Conservation (phyloP, 92 coral and sea anemone genomes). For the Scolanthus callimorphus region DNA sequence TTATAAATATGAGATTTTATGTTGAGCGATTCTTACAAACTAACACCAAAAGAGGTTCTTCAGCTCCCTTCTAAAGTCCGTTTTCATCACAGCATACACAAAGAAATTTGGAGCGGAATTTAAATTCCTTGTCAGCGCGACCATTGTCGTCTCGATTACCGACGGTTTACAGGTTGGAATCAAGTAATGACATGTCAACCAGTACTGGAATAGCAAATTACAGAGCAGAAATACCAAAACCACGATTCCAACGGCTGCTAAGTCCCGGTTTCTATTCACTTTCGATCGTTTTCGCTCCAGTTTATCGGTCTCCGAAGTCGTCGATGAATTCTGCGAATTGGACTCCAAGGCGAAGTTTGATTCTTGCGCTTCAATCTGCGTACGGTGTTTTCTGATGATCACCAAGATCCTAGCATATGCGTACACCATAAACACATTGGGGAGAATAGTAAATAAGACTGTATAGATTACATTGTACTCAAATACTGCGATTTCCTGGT, state of each 20-base stretch:
- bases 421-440: background rate
- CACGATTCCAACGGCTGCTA: background rate
- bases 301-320: background rate
- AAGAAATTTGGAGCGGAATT: conserved; percentile 1
- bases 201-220: conserved; percentile 4
- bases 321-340: background rate
- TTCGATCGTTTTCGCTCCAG: background rate
- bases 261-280: background rate
- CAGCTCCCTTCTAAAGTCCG: conserved; percentile 1
- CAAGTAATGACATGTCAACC: conserved; percentile 1
- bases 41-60: background rate
- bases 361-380: background rate
- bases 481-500: background rate
- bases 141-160: background rate
- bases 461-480: conserved; percentile 2
- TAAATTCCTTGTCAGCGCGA: background rate
- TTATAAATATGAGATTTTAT: no score
- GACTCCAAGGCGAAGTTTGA: background rate
- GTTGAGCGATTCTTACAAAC: no score
- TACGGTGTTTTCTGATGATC: background rate
- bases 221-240: background rate
- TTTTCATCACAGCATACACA: background rate
- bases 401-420: background rate
- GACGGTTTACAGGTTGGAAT: conserved; percentile 1
- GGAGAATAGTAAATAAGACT: background rate